These are phyloP conservation scores for Eremobia ochroleuca DNA, from an alignment of 2,888 invertebrate genomes.

Conservation along the genomic window DNA sequence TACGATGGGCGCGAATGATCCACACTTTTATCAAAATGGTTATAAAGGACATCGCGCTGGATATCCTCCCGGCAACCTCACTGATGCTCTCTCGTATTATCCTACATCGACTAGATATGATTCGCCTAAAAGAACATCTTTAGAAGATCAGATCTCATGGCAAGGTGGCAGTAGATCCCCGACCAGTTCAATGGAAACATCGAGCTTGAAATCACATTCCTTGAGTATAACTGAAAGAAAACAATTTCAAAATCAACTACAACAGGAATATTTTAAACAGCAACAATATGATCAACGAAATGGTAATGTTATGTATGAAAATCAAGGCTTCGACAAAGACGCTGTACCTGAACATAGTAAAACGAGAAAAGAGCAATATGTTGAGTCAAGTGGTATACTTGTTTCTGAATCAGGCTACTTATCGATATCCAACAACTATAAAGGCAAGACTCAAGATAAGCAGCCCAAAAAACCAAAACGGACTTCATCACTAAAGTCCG, in stretches of 20 bases:
- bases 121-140: constrained; percentile 89
- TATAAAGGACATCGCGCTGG: constrained; percentile 93
- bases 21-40: constrained; percentile 91
- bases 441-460: constrained; percentile 90
- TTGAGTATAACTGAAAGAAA: constrained; percentile 90
- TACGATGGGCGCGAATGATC: constrained; percentile 90
- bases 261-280: constrained; percentile 90
- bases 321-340: constrained; percentile 83
- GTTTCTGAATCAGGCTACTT: constrained; percentile 95
- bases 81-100: constrained; percentile 95
- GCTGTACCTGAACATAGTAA: constrained; percentile 76
- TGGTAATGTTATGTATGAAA: constrained; percentile 85
- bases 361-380: constrained; percentile 85
- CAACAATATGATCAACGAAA: constrained; percentile 90
- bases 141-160: constrained; percentile 92
- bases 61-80: constrained; percentile 94
- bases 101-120: constrained; percentile 93
- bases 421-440: constrained; percentile 93
- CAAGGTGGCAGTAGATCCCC: constrained; percentile 91
- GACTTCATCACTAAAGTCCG: constrained; percentile 94
- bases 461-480: constrained; percentile 93
- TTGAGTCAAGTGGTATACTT: constrained; percentile 90
- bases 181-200: constrained; percentile 92
- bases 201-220: constrained; percentile 91
- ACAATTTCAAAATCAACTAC: constrained; percentile 90